A percentile compares a stretch with the other conserved stretches of the same genome.
These are phyloP conservation scores for Lepidochitona cinerea DNA, from an alignment of 2,888 invertebrate genomes.

Conservation along the genomic window DNA sequence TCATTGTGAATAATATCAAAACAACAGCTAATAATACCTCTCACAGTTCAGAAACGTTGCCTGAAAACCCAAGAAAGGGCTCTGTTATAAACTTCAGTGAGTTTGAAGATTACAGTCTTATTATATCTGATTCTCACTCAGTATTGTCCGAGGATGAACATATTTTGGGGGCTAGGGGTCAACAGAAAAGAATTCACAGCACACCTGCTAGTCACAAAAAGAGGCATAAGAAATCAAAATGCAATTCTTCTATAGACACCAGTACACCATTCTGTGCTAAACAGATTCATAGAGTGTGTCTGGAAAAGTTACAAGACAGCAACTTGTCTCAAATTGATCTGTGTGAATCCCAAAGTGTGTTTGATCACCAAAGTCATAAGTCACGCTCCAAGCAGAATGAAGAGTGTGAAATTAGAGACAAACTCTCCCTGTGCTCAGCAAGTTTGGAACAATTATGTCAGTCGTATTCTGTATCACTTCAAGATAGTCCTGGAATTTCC, in stretches of 20 bases:
- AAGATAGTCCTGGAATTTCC: background rate
- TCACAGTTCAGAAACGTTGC: too few species aligned
- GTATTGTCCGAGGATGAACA: background rate
- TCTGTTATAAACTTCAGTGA: slow-evolving; percentile 2
- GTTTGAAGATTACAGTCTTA: slow-evolving; percentile 1
- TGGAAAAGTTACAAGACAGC: background rate
- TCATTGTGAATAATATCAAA: too few species aligned
- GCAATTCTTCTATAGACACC: background rate
- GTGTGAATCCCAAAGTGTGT: background rate
- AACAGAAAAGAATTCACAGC: background rate
- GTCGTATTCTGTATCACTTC: background rate
- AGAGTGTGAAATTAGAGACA: background rate
- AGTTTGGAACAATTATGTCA: background rate
- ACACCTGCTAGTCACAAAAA: background rate
- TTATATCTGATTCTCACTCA: background rate
- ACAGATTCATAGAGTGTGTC: background rate
- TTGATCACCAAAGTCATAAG: background rate
- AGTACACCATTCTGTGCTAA: background rate
- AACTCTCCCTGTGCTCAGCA: background rate
- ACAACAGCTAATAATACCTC: too few species aligned
- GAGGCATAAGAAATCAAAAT: background rate
- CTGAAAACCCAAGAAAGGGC: too few species aligned
- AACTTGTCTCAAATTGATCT: background rate
- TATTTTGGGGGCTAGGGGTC: background rate
- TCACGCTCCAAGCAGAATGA: background rate